These are phyloP conservation scores for Sphaerodactylus townsendi DNA, from an alignment of 2,113 vertebrate genomes.

Conservation along the genomic window DNA sequence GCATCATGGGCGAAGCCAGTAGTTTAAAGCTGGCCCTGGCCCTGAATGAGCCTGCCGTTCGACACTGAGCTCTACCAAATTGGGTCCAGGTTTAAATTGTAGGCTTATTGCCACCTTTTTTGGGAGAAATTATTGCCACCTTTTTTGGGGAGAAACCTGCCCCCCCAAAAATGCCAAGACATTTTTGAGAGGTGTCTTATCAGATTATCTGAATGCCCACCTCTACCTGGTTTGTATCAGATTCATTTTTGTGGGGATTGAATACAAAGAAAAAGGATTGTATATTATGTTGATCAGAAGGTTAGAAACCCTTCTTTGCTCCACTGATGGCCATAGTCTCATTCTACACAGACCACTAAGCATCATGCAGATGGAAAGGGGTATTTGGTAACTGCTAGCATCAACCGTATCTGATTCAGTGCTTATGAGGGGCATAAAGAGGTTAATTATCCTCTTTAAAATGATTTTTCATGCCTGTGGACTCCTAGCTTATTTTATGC, in stretches of 20 bases:
- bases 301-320: background rate
- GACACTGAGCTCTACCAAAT: too few species aligned
- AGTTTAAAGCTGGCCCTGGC: too few species aligned
- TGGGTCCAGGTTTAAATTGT: too few species aligned
- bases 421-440: constrained; percentile 12
- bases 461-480: background rate
- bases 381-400: constrained; percentile 6
- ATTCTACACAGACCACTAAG: constrained; percentile 21
- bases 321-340: background rate
- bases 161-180: too few species aligned
- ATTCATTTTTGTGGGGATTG: background rate
- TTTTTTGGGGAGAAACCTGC: too few species aligned
- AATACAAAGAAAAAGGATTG: background rate
- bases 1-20: too few species aligned
- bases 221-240: background rate
- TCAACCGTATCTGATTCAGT: constrained; percentile 9
- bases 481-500: constrained; percentile 31
- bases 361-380: constrained; percentile 2
- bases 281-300: background rate
- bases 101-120: too few species aligned
- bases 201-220: too few species aligned
- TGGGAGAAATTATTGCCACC: too few species aligned
- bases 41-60: too few species aligned
- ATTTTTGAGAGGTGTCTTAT: too few species aligned
- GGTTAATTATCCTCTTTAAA: constrained; percentile 32